These are phyloP conservation scores for Patiria miniata DNA, from an alignment of 35 echinoderm and acorn worm genomes.

Conservation along the genomic window DNA sequence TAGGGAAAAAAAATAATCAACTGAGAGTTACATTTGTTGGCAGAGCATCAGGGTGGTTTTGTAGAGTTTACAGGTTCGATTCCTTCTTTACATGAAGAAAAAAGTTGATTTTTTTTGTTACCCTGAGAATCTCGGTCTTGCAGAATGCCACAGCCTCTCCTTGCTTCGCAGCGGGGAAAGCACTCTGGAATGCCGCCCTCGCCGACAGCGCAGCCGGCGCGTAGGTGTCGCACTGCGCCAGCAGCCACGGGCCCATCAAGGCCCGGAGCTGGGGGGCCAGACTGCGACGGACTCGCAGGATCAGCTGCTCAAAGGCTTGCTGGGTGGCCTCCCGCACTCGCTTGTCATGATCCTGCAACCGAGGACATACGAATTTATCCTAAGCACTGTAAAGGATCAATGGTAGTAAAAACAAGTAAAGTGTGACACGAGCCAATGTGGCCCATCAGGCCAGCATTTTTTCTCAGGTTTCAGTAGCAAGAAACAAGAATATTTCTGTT, in stretches of 20 bases:
- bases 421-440: too few relatives aligned
- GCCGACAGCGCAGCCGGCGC: slow-evolving; percentile 70
- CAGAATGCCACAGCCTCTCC: slow-evolving; percentile 78
- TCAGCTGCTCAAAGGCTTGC: slow-evolving; percentile 73
- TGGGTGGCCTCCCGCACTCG: slow-evolving; percentile 88
- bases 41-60: too few relatives aligned
- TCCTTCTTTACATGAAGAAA: too few relatives aligned
- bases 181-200: slow-evolving; percentile 72
- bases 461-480: too few relatives aligned
- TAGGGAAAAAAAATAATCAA: too few relatives aligned
- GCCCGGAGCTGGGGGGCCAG: slow-evolving; percentile 73
- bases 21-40: too few relatives aligned
- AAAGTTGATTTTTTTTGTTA: too few relatives aligned
- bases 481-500: too few relatives aligned
- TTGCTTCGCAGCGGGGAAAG: slow-evolving; percentile 77
- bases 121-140: slow-evolving; percentile 70
- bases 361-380: neutral
- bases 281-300: slow-evolving; percentile 69
- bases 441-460: too few relatives aligned
- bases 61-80: too few relatives aligned
- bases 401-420: too few relatives aligned
- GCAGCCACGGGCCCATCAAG: slow-evolving; percentile 89
- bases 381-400: too few relatives aligned
- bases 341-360: slow-evolving; percentile 83
- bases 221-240: slow-evolving; percentile 88